These are phyloP conservation scores for Danio choprae DNA, from an alignment of 2,797 vertebrate genomes.

Conservation along the genomic window DNA sequence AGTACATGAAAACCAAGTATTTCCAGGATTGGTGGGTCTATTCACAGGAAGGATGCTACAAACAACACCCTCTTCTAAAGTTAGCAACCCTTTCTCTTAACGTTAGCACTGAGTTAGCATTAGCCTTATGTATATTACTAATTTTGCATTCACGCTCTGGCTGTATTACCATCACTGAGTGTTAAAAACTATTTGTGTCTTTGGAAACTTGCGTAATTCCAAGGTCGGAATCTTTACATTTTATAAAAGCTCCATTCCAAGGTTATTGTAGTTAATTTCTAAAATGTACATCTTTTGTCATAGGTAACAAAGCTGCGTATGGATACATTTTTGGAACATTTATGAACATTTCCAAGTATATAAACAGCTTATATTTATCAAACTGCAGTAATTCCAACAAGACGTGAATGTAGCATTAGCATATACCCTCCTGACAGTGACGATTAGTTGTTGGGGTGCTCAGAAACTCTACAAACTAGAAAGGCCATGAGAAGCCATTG, in stretches of 20 bases:
- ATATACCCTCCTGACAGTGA: conserved; percentile 5
- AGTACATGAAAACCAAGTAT: conserved; percentile 85
- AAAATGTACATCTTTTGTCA: neutral
- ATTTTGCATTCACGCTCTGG: conserved; percentile 2
- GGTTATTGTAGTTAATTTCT: neutral
- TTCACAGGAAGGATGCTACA: conserved; percentile 64
- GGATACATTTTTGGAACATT: neutral
- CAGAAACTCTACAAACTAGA: conserved; percentile 39
- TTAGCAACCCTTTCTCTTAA: conserved; percentile 13
- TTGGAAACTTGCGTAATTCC: conserved; percentile 2
- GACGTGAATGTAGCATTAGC: conserved; percentile 9
- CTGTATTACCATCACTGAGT: neutral
- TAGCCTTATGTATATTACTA: conserved; percentile 13
- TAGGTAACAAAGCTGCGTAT: neutral
- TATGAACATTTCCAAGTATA: neutral
- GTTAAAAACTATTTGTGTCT: neutral
- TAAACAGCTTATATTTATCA: neutral
- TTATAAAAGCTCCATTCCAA: neutral
- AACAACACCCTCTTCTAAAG: conserved; percentile 34
- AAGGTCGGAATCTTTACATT: neutral
- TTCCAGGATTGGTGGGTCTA: conserved; percentile 82
- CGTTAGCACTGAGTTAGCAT: conserved; percentile 23
- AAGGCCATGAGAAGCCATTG: conserved; percentile 33
- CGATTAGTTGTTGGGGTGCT: conserved; percentile 6
- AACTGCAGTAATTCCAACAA: neutral